phyloP scores from a whole-genome alignment of 2,113 vertebrate genomes.

The Cephalopterus ornatus region DNA sequence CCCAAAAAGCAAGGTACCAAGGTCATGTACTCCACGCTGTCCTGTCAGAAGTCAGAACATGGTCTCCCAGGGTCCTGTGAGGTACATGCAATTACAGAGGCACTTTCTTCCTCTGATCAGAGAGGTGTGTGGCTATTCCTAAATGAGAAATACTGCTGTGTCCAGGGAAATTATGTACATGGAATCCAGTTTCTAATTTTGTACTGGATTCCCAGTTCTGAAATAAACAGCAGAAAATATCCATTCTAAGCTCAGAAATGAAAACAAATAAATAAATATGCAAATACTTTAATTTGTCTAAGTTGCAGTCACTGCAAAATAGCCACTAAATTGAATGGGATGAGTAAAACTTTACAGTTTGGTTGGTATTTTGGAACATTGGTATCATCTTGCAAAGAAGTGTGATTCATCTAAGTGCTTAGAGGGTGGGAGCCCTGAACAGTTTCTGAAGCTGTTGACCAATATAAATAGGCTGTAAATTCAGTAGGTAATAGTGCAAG shows the following conservation, averaged over 20 bases:
- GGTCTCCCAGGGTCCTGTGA: neutral
- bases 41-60: neutral
- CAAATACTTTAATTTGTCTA: neutral
- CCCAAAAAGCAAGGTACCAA: neutral
- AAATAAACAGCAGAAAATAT: neutral
- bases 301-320: neutral
- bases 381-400: neutral
- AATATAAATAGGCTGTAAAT: neutral
- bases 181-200: neutral
- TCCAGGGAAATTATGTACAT: neutral
- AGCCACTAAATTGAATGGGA: neutral
- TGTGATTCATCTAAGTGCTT: neutral
- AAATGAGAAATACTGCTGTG: neutral
- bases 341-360: neutral
- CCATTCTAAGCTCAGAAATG: neutral
- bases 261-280: neutral
- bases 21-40: neutral
- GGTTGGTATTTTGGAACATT: neutral
- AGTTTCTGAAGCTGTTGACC: neutral
- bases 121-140: neutral
- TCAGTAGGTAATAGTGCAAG: neutral
- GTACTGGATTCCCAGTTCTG: neutral
- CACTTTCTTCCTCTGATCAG: neutral
- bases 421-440: neutral
- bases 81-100: neutral